Conservation (phyloP, 2,797 vertebrate species). For the Sciurus carolinensis region DNA sequence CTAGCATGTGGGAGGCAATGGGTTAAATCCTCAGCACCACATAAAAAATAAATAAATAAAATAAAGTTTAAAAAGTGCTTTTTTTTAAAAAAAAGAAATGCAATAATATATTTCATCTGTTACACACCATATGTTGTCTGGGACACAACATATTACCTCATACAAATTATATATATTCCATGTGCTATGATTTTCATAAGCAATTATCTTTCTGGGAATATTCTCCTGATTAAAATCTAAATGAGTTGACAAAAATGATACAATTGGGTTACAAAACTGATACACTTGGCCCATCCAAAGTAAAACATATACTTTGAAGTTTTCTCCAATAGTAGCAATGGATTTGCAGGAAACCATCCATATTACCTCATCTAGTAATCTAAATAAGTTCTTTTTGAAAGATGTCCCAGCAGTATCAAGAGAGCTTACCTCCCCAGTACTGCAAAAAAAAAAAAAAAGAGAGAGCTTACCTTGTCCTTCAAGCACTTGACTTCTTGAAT, state of each 20-base stretch:
- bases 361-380: background rate
- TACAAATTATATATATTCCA: background rate
- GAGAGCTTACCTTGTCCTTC: background rate
- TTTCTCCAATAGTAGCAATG: background rate
- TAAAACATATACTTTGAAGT: slow-evolving; percentile 54
- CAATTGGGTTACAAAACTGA: slow-evolving; percentile 34
- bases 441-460: too few species aligned
- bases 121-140: background rate
- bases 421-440: background rate
- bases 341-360: slow-evolving; percentile 11
- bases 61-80: too few species aligned
- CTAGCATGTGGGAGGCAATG: too few species aligned
- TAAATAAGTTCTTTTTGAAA: slow-evolving; percentile 14
- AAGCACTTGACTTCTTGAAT: background rate
- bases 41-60: too few species aligned
- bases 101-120: background rate
- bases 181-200: slow-evolving; percentile 29
- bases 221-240: slow-evolving; percentile 62
- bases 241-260: slow-evolving; percentile 48
- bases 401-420: background rate
- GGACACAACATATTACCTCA: background rate
- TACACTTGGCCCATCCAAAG: slow-evolving; percentile 26
- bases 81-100: background rate
- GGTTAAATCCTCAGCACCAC: too few species aligned
- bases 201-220: slow-evolving; percentile 49